Percentiles rank a stretch among this genome's conserved stretches.
phyloP scores from a whole-genome alignment of 2,113 vertebrate species.

The Microcebus ravelobensis region DNA sequence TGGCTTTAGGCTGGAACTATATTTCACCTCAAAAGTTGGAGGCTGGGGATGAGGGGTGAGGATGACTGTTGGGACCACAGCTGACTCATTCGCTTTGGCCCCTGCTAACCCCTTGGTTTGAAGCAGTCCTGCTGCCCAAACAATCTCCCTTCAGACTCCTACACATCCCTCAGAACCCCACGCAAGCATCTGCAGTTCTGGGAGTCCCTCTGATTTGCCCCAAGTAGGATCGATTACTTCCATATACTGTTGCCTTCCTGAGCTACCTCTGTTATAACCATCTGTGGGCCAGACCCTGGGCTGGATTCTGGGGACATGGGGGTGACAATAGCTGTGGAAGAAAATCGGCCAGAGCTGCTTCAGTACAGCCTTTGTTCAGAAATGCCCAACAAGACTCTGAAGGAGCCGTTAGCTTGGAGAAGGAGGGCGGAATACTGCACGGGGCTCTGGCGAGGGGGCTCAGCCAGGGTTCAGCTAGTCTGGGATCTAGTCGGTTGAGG shows the following conservation, averaged over 20 bases:
- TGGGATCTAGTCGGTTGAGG: not conserved
- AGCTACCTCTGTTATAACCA: not conserved
- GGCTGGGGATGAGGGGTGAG: not conserved
- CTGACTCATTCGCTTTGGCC: not conserved
- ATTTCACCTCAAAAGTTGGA: not conserved
- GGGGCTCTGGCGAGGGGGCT: fast-evolving
- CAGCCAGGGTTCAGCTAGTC: not conserved
- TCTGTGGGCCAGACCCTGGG: not conserved
- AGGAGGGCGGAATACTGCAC: fast-evolving
- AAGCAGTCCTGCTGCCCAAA: not conserved
- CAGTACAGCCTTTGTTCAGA: not conserved
- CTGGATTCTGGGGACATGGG: not conserved
- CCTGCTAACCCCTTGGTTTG: not conserved
- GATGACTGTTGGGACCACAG: not conserved
- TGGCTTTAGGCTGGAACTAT: not conserved
- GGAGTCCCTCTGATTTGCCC: not conserved
- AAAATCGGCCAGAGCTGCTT: not conserved
- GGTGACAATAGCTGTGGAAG: not conserved
- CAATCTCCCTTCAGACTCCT: not conserved
- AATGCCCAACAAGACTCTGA: fast-evolving
- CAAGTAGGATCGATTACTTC: not conserved
- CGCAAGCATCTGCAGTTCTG: not conserved
- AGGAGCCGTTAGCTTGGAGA: not conserved
- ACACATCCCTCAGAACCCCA: not conserved
- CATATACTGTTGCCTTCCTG: not conserved